Conservation (phyloP, 1,140 invertebrate genomes). For the Danaus plexippus region DNA sequence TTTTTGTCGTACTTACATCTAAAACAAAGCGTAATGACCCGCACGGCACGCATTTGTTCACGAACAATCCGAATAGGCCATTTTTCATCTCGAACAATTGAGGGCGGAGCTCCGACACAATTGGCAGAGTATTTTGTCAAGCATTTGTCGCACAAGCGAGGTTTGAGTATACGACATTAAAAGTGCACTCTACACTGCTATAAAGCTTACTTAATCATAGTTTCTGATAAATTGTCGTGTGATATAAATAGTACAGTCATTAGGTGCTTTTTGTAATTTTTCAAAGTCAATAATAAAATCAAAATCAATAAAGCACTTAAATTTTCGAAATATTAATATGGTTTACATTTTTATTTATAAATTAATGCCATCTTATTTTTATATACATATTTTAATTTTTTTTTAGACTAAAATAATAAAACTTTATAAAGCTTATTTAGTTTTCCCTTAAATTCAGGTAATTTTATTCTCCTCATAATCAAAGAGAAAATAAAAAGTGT, state of each 20-base stretch:
- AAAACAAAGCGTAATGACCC: conserved; percentile 71
- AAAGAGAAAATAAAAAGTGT: too few species aligned
- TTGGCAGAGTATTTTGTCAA: conserved; percentile 69
- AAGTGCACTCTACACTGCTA: conserved; percentile 41
- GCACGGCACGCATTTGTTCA: conserved; percentile 66
- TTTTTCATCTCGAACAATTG: conserved; percentile 71
- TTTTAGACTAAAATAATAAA: too few species aligned
- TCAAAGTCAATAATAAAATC: too few species aligned
- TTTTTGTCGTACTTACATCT: conserved; percentile 60
- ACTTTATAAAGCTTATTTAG: too few species aligned
- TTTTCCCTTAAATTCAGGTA: too few species aligned
- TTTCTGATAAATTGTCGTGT: conserved; percentile 10
- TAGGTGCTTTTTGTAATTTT: conserved; percentile 1
- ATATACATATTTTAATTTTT: too few species aligned
- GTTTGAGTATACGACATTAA: conserved; percentile 43
- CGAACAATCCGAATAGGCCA: conserved; percentile 68
- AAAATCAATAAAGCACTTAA: too few species aligned
- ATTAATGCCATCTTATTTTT: too few species aligned
- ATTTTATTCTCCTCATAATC: too few species aligned
- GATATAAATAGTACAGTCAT: conserved; percentile 6
- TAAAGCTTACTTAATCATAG: conserved; percentile 15
- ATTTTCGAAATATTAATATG: too few species aligned
- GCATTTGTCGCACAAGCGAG: conserved; percentile 57
- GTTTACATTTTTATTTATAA: too few species aligned
- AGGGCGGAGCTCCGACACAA: conserved; percentile 64